phyloP scores from a whole-genome alignment of 2,888 invertebrate species.

The Pseudococcus longispinus region DNA sequence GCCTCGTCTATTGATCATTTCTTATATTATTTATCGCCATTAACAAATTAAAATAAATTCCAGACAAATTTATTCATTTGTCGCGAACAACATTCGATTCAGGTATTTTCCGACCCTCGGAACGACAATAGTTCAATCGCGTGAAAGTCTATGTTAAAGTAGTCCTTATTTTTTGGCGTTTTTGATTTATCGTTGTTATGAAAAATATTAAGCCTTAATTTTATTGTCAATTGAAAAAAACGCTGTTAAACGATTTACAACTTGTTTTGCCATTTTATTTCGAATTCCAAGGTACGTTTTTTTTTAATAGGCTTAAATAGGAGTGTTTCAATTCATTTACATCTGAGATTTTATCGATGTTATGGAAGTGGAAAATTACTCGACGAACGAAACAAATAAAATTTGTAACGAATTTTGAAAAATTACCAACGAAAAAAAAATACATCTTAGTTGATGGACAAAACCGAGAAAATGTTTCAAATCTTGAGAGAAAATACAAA shows the following conservation, averaged over 20 bases:
- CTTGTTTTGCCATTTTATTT: background rate
- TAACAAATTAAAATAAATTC: conserved; percentile 20
- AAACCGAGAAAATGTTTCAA: background rate
- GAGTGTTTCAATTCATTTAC: background rate
- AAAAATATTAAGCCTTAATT: conserved; percentile 17
- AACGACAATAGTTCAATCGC: conserved; percentile 2
- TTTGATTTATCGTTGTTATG: conserved; percentile 20
- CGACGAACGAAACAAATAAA: background rate
- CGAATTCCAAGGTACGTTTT: no score
- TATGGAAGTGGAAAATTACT: background rate
- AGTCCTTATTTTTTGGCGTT: conserved; percentile 5
- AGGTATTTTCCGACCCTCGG: background rate
- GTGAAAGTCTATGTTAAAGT: background rate
- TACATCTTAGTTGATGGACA: background rate
- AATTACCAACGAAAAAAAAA: background rate
- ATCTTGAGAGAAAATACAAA: conserved; percentile 4
- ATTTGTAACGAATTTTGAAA: background rate
- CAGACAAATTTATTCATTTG: background rate
- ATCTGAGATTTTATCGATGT: background rate
- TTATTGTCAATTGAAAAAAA: background rate
- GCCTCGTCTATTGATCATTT: conserved; percentile 1
- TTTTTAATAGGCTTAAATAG: background rate
- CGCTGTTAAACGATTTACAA: background rate
- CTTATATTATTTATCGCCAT: conserved; percentile 26
- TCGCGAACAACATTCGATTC: background rate